A percentile compares a stretch with the other conserved stretches of the same genome.
Evolutionary conservation across 2,888 invertebrate species (phyloP).

Genomic region (Pristionchus japonicus): DNA sequence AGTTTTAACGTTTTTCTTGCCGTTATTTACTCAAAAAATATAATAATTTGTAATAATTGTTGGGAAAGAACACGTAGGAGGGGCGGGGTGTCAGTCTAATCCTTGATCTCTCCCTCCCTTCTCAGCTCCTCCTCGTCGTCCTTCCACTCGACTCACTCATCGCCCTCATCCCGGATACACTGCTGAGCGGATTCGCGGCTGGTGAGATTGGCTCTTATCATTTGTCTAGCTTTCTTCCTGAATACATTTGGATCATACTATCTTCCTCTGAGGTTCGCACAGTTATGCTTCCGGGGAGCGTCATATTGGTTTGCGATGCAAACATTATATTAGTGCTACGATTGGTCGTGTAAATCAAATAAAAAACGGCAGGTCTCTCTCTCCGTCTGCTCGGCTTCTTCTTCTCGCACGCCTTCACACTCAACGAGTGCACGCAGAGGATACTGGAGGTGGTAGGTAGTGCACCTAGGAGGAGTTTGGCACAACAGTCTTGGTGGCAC

Average conservation of each 20-base stretch:
- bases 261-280: no score
- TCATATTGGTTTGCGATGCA: background rate
- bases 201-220: background rate
- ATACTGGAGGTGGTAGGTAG: background rate
- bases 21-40: no score
- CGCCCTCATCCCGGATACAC: constrained; percentile 26
- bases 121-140: constrained; percentile 21
- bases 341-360: no score
- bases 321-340: no score
- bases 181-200: constrained; percentile 17
- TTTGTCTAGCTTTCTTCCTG: background rate
- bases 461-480: background rate
- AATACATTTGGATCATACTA: background rate
- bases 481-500: no score
- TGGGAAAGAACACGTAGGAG: no score
- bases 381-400: constrained; percentile 30
- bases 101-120: background rate
- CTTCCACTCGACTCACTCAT: constrained; percentile 39
- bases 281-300: background rate
- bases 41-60: no score
- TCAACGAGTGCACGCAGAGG: constrained; percentile 13
- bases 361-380: constrained; percentile 6
- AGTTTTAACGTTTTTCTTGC: no score
- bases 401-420: constrained; percentile 1
- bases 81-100: no score